Evolutionary conservation across 2,888 invertebrate genomes (phyloP), one percentile per base, ranked within the genome.

Genomic region (Schizaphis graminum): DNA sequence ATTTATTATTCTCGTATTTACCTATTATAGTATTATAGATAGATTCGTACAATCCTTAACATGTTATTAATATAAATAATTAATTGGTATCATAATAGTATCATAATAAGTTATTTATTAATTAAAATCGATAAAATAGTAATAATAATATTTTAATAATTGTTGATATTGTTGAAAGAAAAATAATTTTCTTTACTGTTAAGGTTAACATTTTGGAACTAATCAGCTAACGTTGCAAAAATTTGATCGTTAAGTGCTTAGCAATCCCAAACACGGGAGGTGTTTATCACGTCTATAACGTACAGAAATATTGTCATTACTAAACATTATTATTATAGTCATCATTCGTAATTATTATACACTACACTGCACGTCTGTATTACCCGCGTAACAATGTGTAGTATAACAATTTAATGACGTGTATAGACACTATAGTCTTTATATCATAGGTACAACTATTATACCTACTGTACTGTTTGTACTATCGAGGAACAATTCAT

Each of bases 401-500:
- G 1, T 28, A 28, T 28, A 61, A 57, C 11, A 61, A 53, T 53
- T 13, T 53, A 35, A 35, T 35, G 21, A 35, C 16, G 8, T 16
- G 35, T 21, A 77, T 21, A 77, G 35, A 1, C 67, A 61, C 28
- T 61, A 28, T 28, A 28, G n/a, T n/a, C 0, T 49, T 0, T 21
- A 53, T 53, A 53, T 53, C 0, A 53, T 49, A 53, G 13, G 49
- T 53, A 53, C 49, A 53, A 53, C 53, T n/a, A 16, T 35, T 77
- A 77, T n/a, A 16, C n/a, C 16, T 35, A 77, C 13, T 56, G 11
- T 16, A 8, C 7, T 24, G 35, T 49, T 21, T 49, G 49, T 91
- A 86, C 92, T 61, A 16, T 49, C 61, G 26, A 0, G 44, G 49
- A 87, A 24, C 86, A 49, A 86, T 57, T 47, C 92, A 91, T 91